These are phyloP conservation scores for Nebria salina DNA, from an alignment of 2,888 invertebrate species.

Conservation along the genomic window DNA sequence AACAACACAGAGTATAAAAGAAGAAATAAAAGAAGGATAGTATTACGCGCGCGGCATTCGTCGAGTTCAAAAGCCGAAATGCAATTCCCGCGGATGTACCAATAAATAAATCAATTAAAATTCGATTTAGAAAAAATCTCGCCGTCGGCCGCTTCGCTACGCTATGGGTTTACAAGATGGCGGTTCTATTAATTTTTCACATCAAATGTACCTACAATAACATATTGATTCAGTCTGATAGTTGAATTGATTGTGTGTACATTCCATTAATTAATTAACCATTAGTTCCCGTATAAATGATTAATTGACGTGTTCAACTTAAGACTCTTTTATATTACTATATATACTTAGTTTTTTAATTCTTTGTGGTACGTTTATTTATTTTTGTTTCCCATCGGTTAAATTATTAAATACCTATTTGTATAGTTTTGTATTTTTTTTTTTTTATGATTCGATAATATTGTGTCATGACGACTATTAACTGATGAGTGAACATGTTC, in stretches of 20 bases:
- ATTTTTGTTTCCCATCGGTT: not conserved
- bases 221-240: conserved; percentile 44
- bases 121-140: conserved; percentile 32
- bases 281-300: conserved; percentile 44
- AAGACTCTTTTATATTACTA: not conserved
- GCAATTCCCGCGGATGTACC: not conserved
- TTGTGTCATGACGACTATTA: not conserved
- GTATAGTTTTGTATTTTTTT: not conserved
- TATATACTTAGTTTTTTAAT: not conserved
- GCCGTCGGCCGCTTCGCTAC: not conserved
- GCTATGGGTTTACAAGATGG: conserved; percentile 3
- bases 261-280: conserved; percentile 46
- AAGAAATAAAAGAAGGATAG: not conserved
- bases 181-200: conserved; percentile 41
- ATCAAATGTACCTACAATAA: conserved; percentile 23
- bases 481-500: not conserved
- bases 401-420: not conserved
- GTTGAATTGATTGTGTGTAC: conserved; percentile 45
- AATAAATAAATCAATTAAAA: conserved; percentile 43
- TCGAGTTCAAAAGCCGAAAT: not conserved
- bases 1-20: not conserved
- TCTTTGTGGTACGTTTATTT: not conserved
- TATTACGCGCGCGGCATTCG: not conserved
- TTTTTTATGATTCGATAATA: not conserved
- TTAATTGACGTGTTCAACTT: conserved; percentile 28